Evolutionary conservation across 30 jellyfish, hydroid and myxozoan genomes (phyloP), one percentile per base, ranked within the genome.

Genomic region (Cassiopea xamachana): DNA sequence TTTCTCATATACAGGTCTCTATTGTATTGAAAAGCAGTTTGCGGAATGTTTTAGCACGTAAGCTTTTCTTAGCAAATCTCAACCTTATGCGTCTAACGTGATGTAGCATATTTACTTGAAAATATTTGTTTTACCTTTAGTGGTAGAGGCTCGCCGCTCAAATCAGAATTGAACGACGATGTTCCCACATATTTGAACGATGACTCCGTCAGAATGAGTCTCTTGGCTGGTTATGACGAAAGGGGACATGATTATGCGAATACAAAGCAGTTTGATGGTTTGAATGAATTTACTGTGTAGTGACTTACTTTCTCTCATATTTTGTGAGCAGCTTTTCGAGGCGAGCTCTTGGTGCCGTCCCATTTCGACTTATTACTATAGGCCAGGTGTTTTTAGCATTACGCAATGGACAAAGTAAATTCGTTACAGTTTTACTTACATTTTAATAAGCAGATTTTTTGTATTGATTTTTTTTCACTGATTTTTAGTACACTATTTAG

Each of bases 121-220:
- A 51, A 9, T 51, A 2, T 51, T 51, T 9, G 9, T 9, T 51
- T 51, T 9, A 51, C n/a, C 9, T 71, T 7, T 44, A 71, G 80
- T 16, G 80, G 14, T 14, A 71, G 51, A 43, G 51, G 14, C 19
- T 71, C 80, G 14, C 45, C 7, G 43, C 48, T 27, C 44, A 51
- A 51, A 9, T n/a, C 73, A 8, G 75, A 48, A 48, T 12, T 18
- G 15, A 51, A 59, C 64, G 8, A 2, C 1, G 87, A 78, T 18
- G 75, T 69, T 2, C 87, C 71, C 49, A 1, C 48, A 4, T 80
- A 80, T 68, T 49, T 60, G 55, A 80, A 80, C 49, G 89, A 80
- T 10, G 80, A 43, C 72, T 16, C 68, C 4, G 80, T 80, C 67
- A 59, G 80, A 80, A 60, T 80, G 89, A 80, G 69, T 19, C 79